Percentiles rank a stretch among this genome's conserved stretches.
Conservation (phyloP, 1,140 invertebrate genomes). For the Octopus bimaculoides region DNA sequence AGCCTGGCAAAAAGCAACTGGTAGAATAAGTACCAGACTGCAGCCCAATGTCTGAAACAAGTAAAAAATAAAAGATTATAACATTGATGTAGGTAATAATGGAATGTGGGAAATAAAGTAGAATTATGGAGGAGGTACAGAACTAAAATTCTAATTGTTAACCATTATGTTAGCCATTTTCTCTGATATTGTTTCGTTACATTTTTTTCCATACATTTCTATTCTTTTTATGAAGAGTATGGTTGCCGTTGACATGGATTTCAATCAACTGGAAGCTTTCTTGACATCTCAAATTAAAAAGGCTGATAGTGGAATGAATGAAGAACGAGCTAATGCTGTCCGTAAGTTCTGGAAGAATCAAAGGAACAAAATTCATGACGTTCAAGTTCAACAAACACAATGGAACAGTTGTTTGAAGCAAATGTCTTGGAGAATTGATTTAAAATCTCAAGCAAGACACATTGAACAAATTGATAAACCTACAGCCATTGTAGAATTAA, state of each 20-base stretch:
- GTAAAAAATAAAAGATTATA: too few relatives aligned
- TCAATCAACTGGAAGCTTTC: slow-evolving; percentile 51
- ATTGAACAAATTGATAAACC: slow-evolving; percentile 50
- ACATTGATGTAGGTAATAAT: too few relatives aligned
- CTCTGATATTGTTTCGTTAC: too few relatives aligned
- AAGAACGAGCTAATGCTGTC: slow-evolving; percentile 47
- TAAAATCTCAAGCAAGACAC: slow-evolving; percentile 49
- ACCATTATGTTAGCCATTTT: too few relatives aligned
- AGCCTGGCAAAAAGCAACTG: too few relatives aligned
- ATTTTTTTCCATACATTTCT: slow-evolving; percentile 9
- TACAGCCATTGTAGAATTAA: slow-evolving; percentile 53
- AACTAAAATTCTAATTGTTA: too few relatives aligned
- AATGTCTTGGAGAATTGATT: slow-evolving; percentile 53
- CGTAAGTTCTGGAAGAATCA: slow-evolving; percentile 54
- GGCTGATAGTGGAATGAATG: slow-evolving; percentile 47
- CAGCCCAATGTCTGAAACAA: too few relatives aligned
- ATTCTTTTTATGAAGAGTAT: slow-evolving; percentile 44
- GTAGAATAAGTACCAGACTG: too few relatives aligned
- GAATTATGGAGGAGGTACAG: too few relatives aligned
- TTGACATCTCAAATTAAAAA: slow-evolving; percentile 50
- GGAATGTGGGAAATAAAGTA: too few relatives aligned
- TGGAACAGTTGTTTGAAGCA: slow-evolving; percentile 51
- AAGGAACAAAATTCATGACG: slow-evolving; percentile 53
- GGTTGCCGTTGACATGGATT: slow-evolving; percentile 53
- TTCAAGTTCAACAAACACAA: slow-evolving; percentile 43